A percentile compares a stretch with the other conserved stretches of the same genome.
phyloP scores from a whole-genome alignment of 2,888 invertebrate species.

The Chalcosyrphus nemorum region DNA sequence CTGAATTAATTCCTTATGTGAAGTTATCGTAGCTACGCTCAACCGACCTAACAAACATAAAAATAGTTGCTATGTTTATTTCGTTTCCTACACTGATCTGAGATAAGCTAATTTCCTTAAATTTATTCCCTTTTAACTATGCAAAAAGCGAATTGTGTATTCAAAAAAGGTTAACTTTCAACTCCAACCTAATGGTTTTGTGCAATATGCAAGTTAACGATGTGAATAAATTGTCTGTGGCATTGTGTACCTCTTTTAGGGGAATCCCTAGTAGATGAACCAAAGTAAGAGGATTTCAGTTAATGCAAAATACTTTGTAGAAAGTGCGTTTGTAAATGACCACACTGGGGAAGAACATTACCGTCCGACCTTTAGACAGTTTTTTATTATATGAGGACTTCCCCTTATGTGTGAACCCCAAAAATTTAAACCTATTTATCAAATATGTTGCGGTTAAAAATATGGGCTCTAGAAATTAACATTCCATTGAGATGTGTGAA shows the following conservation, averaged over 20 bases:
- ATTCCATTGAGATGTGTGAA: background rate
- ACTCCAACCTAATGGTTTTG: background rate
- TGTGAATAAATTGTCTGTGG: background rate
- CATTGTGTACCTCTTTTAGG: background rate
- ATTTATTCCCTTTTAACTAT: background rate
- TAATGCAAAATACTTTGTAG: background rate
- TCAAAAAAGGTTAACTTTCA: background rate
- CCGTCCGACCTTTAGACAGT: background rate
- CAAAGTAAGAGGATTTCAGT: background rate
- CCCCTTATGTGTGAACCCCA: slow-evolving; percentile 11
- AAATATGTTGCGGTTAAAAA: background rate
- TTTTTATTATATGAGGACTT: background rate
- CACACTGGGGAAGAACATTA: slow-evolving; percentile 16
- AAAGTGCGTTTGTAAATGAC: background rate
- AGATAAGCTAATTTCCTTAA: no score
- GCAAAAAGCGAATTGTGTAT: background rate
- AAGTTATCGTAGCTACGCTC: no score
- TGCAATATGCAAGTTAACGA: background rate
- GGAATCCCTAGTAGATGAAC: background rate
- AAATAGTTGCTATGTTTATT: no score
- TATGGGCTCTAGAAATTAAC: background rate
- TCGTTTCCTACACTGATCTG: no score
- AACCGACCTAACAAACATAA: no score
- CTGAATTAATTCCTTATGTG: no score
- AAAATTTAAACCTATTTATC: background rate